These are phyloP conservation scores for Coryphaenoides rupestris DNA, from an alignment of 2,113 vertebrate genomes.

Conservation along the genomic window DNA sequence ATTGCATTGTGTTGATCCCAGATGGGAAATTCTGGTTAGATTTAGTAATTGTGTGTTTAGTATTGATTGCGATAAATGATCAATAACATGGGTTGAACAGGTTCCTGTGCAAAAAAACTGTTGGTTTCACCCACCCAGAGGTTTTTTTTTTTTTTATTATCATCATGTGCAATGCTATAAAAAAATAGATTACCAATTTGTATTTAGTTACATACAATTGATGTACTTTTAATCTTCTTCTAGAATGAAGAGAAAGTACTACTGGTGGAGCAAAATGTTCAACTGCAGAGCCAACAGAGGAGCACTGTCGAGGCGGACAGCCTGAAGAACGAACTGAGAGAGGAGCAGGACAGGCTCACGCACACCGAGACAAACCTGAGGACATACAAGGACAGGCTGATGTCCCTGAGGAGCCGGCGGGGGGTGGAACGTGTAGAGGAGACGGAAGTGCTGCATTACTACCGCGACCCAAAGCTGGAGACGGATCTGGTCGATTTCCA, in stretches of 20 bases:
- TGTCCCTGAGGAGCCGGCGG: conserved; percentile 82
- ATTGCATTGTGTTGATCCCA: neutral
- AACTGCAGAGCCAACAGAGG: conserved; percentile 60
- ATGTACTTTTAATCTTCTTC: conserved; percentile 36
- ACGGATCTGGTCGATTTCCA: conserved; percentile 61
- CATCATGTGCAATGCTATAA: neutral
- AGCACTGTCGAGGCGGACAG: conserved; percentile 56
- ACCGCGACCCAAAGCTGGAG: conserved; percentile 87
- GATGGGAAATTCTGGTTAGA: neutral
- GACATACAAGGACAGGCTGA: conserved; percentile 72
- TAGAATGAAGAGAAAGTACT: conserved; percentile 83
- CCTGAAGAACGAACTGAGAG: conserved; percentile 74
- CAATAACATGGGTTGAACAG: neutral
- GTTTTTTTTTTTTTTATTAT: too few species aligned
- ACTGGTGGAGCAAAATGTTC: conserved; percentile 63
- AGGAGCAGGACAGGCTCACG: conserved; percentile 75
- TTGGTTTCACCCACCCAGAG: too few species aligned
- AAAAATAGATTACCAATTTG: neutral
- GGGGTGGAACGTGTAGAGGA: conserved; percentile 89
- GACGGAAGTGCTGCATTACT: conserved; percentile 88
- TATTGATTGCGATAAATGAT: neutral
- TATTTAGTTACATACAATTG: neutral
- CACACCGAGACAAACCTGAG: conserved; percentile 72
- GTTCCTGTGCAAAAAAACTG: neutral
- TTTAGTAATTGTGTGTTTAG: neutral